Conservation (phyloP, 2,888 invertebrate genomes). For the Synergus gifuensis region DNA sequence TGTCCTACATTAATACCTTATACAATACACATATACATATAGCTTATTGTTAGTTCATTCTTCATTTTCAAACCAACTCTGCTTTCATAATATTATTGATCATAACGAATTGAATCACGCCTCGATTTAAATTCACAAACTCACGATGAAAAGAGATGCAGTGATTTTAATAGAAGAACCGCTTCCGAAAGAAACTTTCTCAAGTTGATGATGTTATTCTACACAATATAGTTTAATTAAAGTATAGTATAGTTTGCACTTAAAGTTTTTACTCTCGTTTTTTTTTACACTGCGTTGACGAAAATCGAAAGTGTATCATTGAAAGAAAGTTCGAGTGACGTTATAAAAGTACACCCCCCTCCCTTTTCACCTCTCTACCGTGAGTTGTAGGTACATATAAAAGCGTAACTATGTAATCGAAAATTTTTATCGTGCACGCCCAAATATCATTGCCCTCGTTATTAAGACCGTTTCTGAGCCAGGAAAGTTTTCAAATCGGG, state of each 20-base stretch:
- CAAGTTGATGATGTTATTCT: neutral
- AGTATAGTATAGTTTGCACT: neutral
- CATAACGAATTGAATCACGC: neutral
- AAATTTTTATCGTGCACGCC: constrained; percentile 13
- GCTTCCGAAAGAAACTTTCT: constrained; percentile 21
- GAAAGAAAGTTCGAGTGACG: constrained; percentile 31
- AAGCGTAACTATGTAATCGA: constrained; percentile 16
- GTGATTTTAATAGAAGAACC: neutral
- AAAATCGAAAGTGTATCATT: constrained; percentile 40
- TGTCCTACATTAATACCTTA: too few relatives aligned
- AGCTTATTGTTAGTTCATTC: too few relatives aligned
- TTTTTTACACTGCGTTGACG: neutral
- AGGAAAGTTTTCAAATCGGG: neutral
- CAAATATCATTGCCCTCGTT: constrained; percentile 18
- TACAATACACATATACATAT: too few relatives aligned
- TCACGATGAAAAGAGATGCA: neutral
- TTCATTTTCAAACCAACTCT: too few relatives aligned
- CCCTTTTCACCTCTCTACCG: neutral
- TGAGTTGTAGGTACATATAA: too few relatives aligned
- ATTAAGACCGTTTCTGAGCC: neutral
- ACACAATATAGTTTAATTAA: neutral
- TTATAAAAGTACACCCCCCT: constrained; percentile 12
- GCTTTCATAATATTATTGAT: neutral
- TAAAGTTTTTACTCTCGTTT: neutral
- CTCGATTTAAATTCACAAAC: neutral